These are phyloP conservation scores for Euphydryas editha DNA, from an alignment of 2,888 invertebrate species.

Conservation along the genomic window DNA sequence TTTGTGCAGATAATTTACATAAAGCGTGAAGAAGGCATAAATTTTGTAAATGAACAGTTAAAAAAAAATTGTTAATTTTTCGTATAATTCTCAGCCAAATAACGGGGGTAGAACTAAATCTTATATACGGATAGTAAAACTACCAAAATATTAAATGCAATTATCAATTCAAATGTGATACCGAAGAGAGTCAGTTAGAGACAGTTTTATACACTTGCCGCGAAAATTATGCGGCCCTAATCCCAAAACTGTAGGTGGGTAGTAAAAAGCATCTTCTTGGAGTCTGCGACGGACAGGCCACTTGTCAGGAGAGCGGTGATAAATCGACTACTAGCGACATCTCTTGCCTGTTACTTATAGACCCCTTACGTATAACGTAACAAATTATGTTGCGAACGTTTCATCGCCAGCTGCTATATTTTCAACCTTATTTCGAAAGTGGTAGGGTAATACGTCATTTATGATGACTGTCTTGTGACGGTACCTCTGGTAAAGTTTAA, in stretches of 20 bases:
- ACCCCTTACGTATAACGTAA: slow-evolving; percentile 66
- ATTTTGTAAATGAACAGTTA: too few relatives aligned
- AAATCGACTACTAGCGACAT: slow-evolving; percentile 73
- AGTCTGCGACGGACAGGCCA: slow-evolving; percentile 72
- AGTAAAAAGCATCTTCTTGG: slow-evolving; percentile 74
- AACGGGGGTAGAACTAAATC: not conserved
- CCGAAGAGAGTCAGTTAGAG: slow-evolving; percentile 4
- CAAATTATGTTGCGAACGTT: slow-evolving; percentile 29
- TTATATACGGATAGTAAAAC: not conserved
- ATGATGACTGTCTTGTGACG: not conserved
- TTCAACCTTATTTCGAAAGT: slow-evolving; percentile 13
- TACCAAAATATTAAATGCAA: not conserved
- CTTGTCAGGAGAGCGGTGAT: slow-evolving; percentile 80
- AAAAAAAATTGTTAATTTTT: too few relatives aligned
- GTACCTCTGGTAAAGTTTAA: slow-evolving; percentile 45
- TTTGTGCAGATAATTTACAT: too few relatives aligned
- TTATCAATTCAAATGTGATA: not conserved
- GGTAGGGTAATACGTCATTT: slow-evolving; percentile 31
- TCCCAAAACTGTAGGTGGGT: slow-evolving; percentile 43
- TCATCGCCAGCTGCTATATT: not conserved
- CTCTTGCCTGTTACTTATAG: slow-evolving; percentile 76
- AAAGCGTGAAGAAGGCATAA: too few relatives aligned
- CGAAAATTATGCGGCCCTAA: slow-evolving; percentile 51
- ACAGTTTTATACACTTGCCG: slow-evolving; percentile 18
- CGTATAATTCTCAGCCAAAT: too few relatives aligned